Percentiles rank a stretch among this genome's conserved stretches.
phyloP scores from a whole-genome alignment of 2,888 invertebrate genomes.

The Plagiodera versicolora region DNA sequence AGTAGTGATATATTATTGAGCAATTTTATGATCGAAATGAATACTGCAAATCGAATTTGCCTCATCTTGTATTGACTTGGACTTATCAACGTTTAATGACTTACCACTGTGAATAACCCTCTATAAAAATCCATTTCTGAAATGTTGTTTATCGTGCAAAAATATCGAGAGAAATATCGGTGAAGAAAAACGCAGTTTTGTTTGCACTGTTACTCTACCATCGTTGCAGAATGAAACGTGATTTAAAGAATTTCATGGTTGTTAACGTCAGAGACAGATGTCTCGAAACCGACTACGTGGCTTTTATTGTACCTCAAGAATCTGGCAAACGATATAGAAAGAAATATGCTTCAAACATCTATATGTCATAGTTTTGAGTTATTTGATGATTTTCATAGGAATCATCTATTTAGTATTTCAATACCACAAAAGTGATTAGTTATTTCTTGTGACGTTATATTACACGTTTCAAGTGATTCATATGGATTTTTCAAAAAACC shows the following conservation, averaged over 20 bases:
- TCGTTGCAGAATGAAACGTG: slow-evolving; percentile 30
- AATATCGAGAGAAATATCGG: slow-evolving; percentile 6
- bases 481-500: too few relatives aligned
- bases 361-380: slow-evolving; percentile 16
- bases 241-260: slow-evolving; percentile 41
- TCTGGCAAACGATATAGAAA: slow-evolving; percentile 11
- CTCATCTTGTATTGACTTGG: too few relatives aligned
- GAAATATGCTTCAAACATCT: slow-evolving; percentile 11
- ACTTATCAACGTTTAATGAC: too few relatives aligned
- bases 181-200: slow-evolving; percentile 31
- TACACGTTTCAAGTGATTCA: too few relatives aligned
- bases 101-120: too few relatives aligned
- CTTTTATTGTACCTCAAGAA: slow-evolving; percentile 32
- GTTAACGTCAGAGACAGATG: slow-evolving; percentile 38
- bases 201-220: slow-evolving; percentile 31
- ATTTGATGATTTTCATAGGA: too few relatives aligned
- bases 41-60: too few relatives aligned
- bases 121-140: neutral
- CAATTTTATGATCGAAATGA: too few relatives aligned
- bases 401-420: too few relatives aligned
- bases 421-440: too few relatives aligned
- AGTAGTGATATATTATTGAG: too few relatives aligned
- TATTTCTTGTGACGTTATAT: too few relatives aligned
- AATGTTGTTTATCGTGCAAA: neutral
- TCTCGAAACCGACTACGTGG: slow-evolving; percentile 28